Percentiles rank a stretch among this genome's conserved stretches.
phyloP scores from a whole-genome alignment of 37 sponge, comb jelly and placozoan genomes.

The Halisarca cf. caerulea region DNA sequence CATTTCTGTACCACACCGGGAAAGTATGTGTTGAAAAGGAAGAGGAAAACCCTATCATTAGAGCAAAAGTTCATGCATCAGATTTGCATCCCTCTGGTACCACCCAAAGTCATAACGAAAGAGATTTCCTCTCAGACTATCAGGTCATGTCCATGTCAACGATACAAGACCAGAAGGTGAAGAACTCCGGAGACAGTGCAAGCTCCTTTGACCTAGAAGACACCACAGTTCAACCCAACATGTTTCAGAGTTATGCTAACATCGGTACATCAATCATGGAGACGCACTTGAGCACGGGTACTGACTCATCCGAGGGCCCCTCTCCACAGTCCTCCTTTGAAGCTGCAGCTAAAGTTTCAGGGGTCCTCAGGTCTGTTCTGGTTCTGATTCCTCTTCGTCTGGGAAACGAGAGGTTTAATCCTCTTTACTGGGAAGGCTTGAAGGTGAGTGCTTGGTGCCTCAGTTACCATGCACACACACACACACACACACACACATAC shows the following conservation, averaged over 20 bases:
- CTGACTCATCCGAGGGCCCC: background rate
- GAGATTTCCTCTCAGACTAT: slow-evolving; percentile 14
- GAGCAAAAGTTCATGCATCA: background rate
- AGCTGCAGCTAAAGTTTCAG: background rate
- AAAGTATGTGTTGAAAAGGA: slow-evolving; percentile 27
- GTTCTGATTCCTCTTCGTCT: slow-evolving; percentile 92
- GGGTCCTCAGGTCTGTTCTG: slow-evolving; percentile 63
- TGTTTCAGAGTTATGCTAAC: slow-evolving; percentile 21
- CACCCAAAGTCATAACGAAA: background rate
- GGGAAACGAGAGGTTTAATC: slow-evolving; percentile 88
- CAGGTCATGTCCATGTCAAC: slow-evolving; percentile 16
- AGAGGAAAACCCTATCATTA: background rate
- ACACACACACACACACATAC: background rate
- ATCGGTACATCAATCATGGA: slow-evolving; percentile 2
- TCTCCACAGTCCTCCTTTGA: background rate
- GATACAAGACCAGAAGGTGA: no score
- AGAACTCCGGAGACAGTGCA: background rate
- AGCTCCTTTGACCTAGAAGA: background rate
- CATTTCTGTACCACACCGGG: slow-evolving; percentile 16
- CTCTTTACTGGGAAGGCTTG: slow-evolving; percentile 70
- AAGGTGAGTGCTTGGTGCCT: slow-evolving; percentile 65
- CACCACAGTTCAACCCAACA: background rate
- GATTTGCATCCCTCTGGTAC: background rate
- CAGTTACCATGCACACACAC: no score
- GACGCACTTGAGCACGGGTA: no score